phyloP scores from a whole-genome alignment of 2,797 vertebrate species.

The Hippocampus kuda region DNA sequence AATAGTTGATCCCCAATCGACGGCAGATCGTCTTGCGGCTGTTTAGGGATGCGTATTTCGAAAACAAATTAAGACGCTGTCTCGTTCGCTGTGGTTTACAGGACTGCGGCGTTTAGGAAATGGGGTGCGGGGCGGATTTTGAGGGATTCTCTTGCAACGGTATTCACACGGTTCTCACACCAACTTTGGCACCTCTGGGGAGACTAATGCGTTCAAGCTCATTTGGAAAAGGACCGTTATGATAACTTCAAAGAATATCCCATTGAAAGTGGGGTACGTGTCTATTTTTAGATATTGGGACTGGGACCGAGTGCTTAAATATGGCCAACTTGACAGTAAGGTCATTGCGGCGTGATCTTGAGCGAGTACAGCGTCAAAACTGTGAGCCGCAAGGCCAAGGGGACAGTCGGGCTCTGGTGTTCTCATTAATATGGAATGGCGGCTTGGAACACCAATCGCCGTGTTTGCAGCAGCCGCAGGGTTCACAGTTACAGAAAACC shows the following conservation, averaged over 20 bases:
- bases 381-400: constrained; percentile 34
- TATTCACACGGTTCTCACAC: neutral
- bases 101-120: too few relatives aligned
- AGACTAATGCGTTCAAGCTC: neutral
- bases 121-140: too few relatives aligned
- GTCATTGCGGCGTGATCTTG: constrained; percentile 17
- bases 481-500: constrained; percentile 61
- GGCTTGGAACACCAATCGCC: constrained; percentile 44
- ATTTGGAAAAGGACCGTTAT: neutral
- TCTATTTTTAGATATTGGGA: neutral
- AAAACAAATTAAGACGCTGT: too few relatives aligned
- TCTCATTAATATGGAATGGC: constrained; percentile 61
- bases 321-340: neutral
- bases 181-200: neutral
- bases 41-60: too few relatives aligned
- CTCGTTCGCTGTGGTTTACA: too few relatives aligned
- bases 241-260: neutral
- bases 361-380: constrained; percentile 17
- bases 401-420: constrained; percentile 51
- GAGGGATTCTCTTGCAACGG: neutral
- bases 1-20: too few relatives aligned
- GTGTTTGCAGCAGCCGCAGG: constrained; percentile 36
- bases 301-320: neutral
- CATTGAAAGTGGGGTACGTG: neutral
- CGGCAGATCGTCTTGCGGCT: too few relatives aligned